A percentile compares a stretch with the other conserved stretches of the same genome.
Evolutionary conservation across 2,888 invertebrate species (phyloP).

Genomic region (Nephrotoma appendiculata): DNA sequence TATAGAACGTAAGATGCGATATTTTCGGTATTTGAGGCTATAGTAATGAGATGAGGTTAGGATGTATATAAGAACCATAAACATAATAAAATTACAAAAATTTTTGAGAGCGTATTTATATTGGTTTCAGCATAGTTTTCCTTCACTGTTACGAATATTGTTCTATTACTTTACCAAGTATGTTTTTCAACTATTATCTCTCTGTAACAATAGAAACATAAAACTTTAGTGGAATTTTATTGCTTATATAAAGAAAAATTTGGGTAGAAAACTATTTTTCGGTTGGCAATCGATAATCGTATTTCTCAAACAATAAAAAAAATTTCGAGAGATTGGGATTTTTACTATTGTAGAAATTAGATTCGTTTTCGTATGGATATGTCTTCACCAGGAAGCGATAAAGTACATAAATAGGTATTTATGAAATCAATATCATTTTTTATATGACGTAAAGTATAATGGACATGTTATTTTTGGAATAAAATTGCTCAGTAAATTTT

Average conservation of each 20-base stretch:
- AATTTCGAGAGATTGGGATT: not conserved
- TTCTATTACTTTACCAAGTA: not conserved
- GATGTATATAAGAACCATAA: not conserved
- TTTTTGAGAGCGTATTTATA: not conserved
- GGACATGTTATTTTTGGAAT: too few relatives aligned
- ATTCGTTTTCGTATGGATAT: too few relatives aligned
- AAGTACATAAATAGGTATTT: too few relatives aligned
- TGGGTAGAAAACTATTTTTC: not conserved
- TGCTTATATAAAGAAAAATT: not conserved
- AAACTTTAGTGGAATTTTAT: not conserved
- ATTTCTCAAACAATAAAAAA: not conserved
- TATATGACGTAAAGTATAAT: too few relatives aligned
- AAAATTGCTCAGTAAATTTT: too few relatives aligned
- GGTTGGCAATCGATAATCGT: not conserved
- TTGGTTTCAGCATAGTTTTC: not conserved
- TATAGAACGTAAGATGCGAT: not conserved
- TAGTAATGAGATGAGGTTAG: not conserved
- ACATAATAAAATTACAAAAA: not conserved
- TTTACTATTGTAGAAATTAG: not conserved
- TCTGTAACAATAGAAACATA: not conserved
- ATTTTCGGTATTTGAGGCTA: not conserved
- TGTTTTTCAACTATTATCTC: not conserved
- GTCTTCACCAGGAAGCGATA: too few relatives aligned
- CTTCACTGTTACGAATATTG: not conserved
- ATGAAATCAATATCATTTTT: too few relatives aligned